Conservation (phyloP, 2,797 vertebrate genomes). For the Crypturellus tataupa region DNA sequence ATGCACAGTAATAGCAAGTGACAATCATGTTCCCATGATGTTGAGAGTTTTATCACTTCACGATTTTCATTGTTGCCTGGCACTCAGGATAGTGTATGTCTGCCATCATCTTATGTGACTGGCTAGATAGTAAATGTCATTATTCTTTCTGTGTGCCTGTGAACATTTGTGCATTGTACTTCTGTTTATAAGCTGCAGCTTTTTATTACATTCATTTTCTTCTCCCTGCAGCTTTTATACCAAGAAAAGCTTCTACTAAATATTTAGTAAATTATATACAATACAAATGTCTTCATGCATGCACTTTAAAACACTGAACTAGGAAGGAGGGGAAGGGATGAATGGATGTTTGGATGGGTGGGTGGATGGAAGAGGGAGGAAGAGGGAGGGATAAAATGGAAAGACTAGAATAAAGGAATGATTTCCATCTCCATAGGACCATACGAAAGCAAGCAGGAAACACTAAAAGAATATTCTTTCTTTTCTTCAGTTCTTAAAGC, state of each 20-base stretch:
- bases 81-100: slow-evolving; percentile 54
- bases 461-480: slow-evolving; percentile 62
- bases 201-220: slow-evolving; percentile 66
- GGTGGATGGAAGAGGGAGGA: not conserved
- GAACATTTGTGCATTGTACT: not conserved
- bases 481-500: slow-evolving; percentile 52
- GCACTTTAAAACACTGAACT: slow-evolving; percentile 66
- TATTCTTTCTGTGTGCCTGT: slow-evolving; percentile 58
- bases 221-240: slow-evolving; percentile 70
- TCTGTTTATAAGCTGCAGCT: slow-evolving; percentile 59
- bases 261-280: not conserved
- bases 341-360: not conserved
- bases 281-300: slow-evolving; percentile 67
- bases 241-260: slow-evolving; percentile 30
- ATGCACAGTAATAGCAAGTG: slow-evolving; percentile 55
- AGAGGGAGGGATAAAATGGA: slow-evolving; percentile 49
- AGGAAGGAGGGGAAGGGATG: slow-evolving; percentile 26
- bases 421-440: slow-evolving; percentile 53
- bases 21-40: slow-evolving; percentile 69
- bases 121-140: slow-evolving; percentile 64
- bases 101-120: slow-evolving; percentile 42
- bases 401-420: slow-evolving; percentile 65
- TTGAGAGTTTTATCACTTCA: slow-evolving; percentile 55
- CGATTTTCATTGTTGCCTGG: slow-evolving; percentile 68
- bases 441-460: slow-evolving; percentile 65